Conservation (phyloP, 2,797 vertebrate genomes). For the Anguilla pacifica region DNA sequence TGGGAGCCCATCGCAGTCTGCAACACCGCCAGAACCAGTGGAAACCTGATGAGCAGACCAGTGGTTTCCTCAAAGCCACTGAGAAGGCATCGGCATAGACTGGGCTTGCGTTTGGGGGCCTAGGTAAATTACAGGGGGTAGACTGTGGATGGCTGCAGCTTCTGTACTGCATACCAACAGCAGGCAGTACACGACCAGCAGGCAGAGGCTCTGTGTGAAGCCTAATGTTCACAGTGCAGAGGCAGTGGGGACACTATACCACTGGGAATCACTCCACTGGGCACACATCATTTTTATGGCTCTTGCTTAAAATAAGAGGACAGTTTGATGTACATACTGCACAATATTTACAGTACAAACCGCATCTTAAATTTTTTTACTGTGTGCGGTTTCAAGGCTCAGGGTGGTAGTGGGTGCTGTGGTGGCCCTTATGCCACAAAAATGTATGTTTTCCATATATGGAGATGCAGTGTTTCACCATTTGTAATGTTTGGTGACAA, state of each 20-base stretch:
- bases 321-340: background rate
- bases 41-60: background rate
- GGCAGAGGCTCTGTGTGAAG: background rate
- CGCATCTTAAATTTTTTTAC: background rate
- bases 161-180: constrained; percentile 12
- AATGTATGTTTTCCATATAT: constrained; percentile 1
- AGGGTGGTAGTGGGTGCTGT: background rate
- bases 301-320: background rate
- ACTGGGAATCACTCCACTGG: constrained; percentile 7
- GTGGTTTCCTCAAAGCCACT: constrained; percentile 4
- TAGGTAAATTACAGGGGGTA: background rate
- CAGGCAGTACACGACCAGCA: background rate
- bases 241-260: background rate
- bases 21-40: background rate
- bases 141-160: background rate
- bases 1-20: background rate
- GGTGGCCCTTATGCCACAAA: background rate
- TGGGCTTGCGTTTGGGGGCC: background rate
- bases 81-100: background rate
- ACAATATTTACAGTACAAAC: background rate
- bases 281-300: background rate
- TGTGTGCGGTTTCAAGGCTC: background rate
- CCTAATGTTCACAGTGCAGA: background rate
- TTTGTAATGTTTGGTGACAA: background rate
- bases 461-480: background rate